A percentile compares a stretch with the other conserved stretches of the same genome.
Conservation (phyloP, 2,113 vertebrate genomes). For the Grallaria varia region DNA sequence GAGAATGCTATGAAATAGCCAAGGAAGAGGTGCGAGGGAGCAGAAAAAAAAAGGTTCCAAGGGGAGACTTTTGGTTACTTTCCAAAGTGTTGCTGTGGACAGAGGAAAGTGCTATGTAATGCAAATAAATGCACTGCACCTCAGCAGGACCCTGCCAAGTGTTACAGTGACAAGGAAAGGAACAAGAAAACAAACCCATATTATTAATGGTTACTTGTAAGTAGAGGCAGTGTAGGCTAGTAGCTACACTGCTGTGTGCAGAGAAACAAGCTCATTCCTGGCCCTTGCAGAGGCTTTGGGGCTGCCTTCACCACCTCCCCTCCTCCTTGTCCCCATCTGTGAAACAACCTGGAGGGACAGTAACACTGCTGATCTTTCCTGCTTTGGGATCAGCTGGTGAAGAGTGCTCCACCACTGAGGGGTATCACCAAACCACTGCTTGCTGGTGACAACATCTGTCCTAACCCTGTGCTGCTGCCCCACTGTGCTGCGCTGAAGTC, state of each 20-base stretch:
- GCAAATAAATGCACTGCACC: not conserved
- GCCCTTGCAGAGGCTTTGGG: not conserved
- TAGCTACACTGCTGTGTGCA: not conserved
- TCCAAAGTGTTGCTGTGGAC: not conserved
- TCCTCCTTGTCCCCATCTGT: not conserved
- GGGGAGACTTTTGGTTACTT: not conserved
- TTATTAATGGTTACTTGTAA: not conserved
- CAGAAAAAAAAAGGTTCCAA: not conserved
- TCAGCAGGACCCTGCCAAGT: fast-evolving
- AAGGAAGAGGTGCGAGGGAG: not conserved
- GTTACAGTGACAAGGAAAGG: not conserved
- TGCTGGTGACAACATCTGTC: fast-evolving
- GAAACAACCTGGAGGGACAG: fast-evolving
- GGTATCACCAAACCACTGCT: not conserved
- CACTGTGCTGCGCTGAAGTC: fast-evolving
- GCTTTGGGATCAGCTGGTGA: not conserved
- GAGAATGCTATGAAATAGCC: not conserved
- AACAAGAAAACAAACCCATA: not conserved
- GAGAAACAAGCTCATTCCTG: not conserved
- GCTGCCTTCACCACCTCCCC: not conserved
- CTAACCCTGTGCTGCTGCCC: not conserved
- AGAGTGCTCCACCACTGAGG: not conserved
- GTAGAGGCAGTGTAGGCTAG: not conserved
- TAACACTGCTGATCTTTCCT: not conserved
- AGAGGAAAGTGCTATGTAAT: not conserved